A percentile compares a stretch with the other conserved stretches of the same genome.
These are phyloP conservation scores for Acromyrmex charruanus DNA, from an alignment of 1,140 invertebrate species.

Conservation along the genomic window DNA sequence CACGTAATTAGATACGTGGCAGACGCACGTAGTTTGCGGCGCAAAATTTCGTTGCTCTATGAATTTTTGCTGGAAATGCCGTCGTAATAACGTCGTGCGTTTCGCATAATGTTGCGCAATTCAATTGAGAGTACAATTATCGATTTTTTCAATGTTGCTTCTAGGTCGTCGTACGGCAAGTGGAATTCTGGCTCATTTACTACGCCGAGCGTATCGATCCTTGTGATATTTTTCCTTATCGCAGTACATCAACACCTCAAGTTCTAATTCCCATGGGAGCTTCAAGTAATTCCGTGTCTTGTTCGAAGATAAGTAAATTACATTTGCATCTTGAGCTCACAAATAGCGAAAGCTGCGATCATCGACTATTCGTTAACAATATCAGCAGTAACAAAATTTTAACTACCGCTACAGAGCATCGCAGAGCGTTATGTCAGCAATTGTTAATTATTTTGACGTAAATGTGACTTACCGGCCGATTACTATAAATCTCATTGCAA, in stretches of 20 bases:
- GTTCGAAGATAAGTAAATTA: constrained; percentile 34
- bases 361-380: constrained; percentile 13
- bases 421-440: not conserved
- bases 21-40: not conserved
- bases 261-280: constrained; percentile 26
- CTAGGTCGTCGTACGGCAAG: constrained; percentile 66
- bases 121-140: constrained; percentile 50
- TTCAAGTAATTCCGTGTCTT: constrained; percentile 15
- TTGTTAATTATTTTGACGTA: not conserved
- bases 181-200: constrained; percentile 62
- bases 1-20: constrained; percentile 18
- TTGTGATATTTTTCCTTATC: constrained; percentile 36
- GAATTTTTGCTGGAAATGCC: not conserved
- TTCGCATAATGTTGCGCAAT: not conserved
- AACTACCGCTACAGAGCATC: not conserved
- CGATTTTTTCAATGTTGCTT: constrained; percentile 69
- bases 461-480: not conserved
- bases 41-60: constrained; percentile 6
- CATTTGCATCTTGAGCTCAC: not conserved
- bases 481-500: not conserved
- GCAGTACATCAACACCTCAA: constrained; percentile 36
- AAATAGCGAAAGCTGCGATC: not conserved
- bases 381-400: constrained; percentile 10
- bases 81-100: not conserved
- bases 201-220: constrained; percentile 15